Conservation (phyloP, 2,888 invertebrate genomes). For the Hypercompe scribonia region DNA sequence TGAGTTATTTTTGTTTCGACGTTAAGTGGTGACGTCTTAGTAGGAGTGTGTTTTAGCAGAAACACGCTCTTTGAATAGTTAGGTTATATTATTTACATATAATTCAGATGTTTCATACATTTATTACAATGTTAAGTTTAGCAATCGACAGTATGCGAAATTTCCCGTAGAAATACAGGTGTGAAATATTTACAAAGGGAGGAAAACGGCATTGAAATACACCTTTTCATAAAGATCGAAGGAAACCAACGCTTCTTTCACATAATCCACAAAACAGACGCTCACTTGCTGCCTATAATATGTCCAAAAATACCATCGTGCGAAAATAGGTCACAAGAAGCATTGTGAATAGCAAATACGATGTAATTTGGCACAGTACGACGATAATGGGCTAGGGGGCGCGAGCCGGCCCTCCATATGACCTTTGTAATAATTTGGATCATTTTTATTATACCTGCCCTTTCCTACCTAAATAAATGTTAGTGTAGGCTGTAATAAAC, state of each 20-base stretch:
- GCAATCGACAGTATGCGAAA: neutral
- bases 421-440: slow-evolving; percentile 57
- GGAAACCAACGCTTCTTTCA: slow-evolving; percentile 6
- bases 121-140: neutral
- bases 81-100: neutral
- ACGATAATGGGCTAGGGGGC: slow-evolving; percentile 55
- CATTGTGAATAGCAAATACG: slow-evolving; percentile 64
- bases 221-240: neutral
- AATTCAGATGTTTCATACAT: neutral
- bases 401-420: slow-evolving; percentile 45
- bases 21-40: neutral
- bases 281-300: slow-evolving; percentile 41
- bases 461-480: slow-evolving; percentile 57
- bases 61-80: neutral
- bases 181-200: neutral
- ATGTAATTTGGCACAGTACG: slow-evolving; percentile 60
- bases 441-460: slow-evolving; percentile 62
- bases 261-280: slow-evolving; percentile 23
- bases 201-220: neutral
- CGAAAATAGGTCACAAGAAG: slow-evolving; percentile 56
- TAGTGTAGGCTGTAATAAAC: slow-evolving; percentile 50
- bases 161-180: neutral
- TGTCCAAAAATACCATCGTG: slow-evolving; percentile 49
- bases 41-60: neutral
- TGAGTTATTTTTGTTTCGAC: slow-evolving; percentile 27